These are phyloP conservation scores for Zeuzera pyrina DNA, from an alignment of 2,888 invertebrate genomes.

Conservation along the genomic window DNA sequence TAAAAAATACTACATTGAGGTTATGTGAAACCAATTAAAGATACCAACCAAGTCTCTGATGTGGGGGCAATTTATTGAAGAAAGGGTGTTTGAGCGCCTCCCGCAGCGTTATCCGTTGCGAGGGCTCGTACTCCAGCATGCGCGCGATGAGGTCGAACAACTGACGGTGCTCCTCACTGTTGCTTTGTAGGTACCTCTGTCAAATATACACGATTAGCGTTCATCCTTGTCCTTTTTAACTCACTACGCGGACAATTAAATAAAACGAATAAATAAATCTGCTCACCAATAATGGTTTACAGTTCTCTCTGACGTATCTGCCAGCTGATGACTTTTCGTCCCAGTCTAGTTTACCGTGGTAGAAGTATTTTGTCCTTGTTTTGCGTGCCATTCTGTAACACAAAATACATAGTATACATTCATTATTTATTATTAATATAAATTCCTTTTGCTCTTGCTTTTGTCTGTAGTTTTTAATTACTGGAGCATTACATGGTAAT, in stretches of 20 bases:
- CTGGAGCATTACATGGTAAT: too few species aligned
- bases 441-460: too few species aligned
- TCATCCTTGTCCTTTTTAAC: too few species aligned
- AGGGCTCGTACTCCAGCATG: conserved; percentile 98
- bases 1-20: too few species aligned
- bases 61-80: conserved; percentile 88
- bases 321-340: conserved; percentile 97
- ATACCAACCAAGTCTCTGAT: conserved; percentile 81
- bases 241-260: too few species aligned
- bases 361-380: conserved; percentile 98
- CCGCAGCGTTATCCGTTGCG: conserved; percentile 87
- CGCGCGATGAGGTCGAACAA: conserved; percentile 95
- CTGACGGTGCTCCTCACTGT: conserved; percentile 91
- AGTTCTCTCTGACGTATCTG: conserved; percentile 97
- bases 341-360: conserved; percentile 98
- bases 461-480: too few species aligned
- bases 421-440: too few species aligned
- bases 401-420: conserved; percentile 10
- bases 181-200: conserved; percentile 91
- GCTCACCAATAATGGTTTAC: conserved; percentile 94
- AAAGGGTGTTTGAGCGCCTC: conserved; percentile 95
- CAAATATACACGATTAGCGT: too few species aligned
- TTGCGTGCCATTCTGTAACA: conserved; percentile 85
- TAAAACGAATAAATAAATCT: neutral
- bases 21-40: too few species aligned